Evolutionary conservation across 2,113 vertebrate species (phyloP).

Genomic region (Ptyas mucosa): DNA sequence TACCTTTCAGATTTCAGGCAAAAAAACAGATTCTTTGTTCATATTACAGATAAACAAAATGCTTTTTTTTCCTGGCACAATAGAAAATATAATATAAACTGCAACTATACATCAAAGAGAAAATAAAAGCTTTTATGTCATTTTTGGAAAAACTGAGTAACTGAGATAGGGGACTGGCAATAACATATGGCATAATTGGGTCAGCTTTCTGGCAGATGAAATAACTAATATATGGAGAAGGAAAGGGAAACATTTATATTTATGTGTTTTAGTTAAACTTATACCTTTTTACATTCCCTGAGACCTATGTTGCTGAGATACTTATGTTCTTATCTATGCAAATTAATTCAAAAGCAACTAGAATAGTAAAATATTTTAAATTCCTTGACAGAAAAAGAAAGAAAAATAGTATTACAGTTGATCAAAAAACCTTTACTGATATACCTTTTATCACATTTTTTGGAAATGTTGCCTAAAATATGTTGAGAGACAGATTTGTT

Average conservation of each 20-base stretch:
- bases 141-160: background rate
- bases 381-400: background rate
- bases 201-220: background rate
- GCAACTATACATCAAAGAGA: background rate
- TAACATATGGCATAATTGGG: background rate
- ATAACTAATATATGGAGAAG: background rate
- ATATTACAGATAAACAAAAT: background rate
- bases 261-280: background rate
- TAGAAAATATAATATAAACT: background rate
- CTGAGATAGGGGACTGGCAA: background rate
- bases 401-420: background rate
- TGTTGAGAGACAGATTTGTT: background rate
- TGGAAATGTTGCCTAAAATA: background rate
- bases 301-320: background rate
- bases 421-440: background rate
- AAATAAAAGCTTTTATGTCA: background rate
- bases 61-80: background rate
- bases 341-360: background rate
- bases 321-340: background rate
- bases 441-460: background rate
- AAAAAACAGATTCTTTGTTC: background rate
- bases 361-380: background rate
- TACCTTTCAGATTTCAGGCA: background rate
- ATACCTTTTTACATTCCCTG: background rate
- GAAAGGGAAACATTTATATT: background rate